phyloP scores from a whole-genome alignment of 2,888 invertebrate species.

The Pandemis corylana region DNA sequence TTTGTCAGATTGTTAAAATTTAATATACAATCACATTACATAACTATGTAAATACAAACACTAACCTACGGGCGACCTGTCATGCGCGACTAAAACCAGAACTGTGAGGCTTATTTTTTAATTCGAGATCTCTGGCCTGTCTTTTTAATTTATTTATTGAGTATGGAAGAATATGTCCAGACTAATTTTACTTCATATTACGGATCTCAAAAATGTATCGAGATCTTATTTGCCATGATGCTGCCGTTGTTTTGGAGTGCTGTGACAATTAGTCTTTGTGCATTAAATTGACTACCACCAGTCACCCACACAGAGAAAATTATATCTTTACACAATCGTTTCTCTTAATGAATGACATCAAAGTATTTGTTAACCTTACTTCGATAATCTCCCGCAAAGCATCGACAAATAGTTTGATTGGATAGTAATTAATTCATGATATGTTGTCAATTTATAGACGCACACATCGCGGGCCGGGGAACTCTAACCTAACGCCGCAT shows the following conservation, averaged over 20 bases:
- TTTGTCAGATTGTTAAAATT: slow-evolving; percentile 19
- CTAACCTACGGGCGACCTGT: slow-evolving; percentile 30
- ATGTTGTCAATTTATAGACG: slow-evolving; percentile 20
- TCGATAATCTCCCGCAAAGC: slow-evolving; percentile 8
- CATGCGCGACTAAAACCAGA: slow-evolving; percentile 14
- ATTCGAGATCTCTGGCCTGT: slow-evolving; percentile 31
- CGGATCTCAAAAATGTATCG: background rate
- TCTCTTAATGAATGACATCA: slow-evolving; percentile 2
- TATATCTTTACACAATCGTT: slow-evolving; percentile 11
- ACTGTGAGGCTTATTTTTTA: slow-evolving; percentile 18
- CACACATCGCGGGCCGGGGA: slow-evolving; percentile 21
- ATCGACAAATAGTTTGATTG: slow-evolving; percentile 15
- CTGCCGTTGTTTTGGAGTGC: background rate
- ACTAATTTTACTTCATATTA: background rate
- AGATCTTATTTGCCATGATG: background rate
- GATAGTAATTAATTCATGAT: slow-evolving; percentile 13
- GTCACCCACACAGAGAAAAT: background rate
- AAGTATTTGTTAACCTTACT: slow-evolving; percentile 27
- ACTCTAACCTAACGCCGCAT: slow-evolving; percentile 34
- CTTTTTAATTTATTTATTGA: background rate
- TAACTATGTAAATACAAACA: slow-evolving; percentile 34
- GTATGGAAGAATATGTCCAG: background rate
- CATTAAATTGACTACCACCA: slow-evolving; percentile 5
- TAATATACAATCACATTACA: slow-evolving; percentile 32
- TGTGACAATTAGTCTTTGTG: background rate